Percentiles rank a stretch among this genome's conserved stretches.
These are phyloP conservation scores for Uloborus diversus DNA, from an alignment of 1,140 invertebrate genomes.

Conservation along the genomic window DNA sequence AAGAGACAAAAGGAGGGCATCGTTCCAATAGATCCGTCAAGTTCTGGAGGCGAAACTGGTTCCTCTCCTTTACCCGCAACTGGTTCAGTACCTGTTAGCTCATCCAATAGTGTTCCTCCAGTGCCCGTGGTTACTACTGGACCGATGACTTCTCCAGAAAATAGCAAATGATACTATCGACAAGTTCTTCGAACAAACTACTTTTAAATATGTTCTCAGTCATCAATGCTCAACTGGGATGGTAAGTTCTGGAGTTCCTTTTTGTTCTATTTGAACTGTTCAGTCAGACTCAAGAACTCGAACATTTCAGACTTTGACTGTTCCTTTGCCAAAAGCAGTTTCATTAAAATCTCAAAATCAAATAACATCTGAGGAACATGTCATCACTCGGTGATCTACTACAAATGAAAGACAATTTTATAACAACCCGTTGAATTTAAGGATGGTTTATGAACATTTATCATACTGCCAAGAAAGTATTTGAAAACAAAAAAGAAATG, in stretches of 20 bases:
- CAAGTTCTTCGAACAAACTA: background rate
- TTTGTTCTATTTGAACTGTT: too few relatives aligned
- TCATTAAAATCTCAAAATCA: too few relatives aligned
- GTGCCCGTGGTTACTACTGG: conserved; percentile 6
- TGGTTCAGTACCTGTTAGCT: conserved; percentile 22
- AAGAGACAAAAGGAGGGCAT: conserved; percentile 50
- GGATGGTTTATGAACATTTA: too few relatives aligned
- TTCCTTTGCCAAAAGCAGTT: too few relatives aligned
- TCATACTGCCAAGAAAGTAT: too few relatives aligned
- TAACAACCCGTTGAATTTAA: too few relatives aligned
- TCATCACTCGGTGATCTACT: too few relatives aligned
- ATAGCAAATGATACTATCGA: conserved; percentile 21
- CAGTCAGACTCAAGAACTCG: too few relatives aligned
- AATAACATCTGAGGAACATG: too few relatives aligned
- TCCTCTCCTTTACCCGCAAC: conserved; percentile 30
- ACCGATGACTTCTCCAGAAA: conserved; percentile 30
- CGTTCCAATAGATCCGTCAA: conserved; percentile 32
- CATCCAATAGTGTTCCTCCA: conserved; percentile 46
- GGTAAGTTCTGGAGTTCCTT: background rate
- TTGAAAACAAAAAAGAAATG: too few relatives aligned
- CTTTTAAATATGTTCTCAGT: background rate
- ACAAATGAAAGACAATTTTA: too few relatives aligned
- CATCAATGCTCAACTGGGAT: background rate
- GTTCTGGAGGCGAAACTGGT: conserved; percentile 40
- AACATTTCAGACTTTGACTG: too few relatives aligned